Evolutionary conservation across 2,797 vertebrate genomes (phyloP), one percentile per base, ranked within the genome.

Genomic region (Pogonophryne albipinna): DNA sequence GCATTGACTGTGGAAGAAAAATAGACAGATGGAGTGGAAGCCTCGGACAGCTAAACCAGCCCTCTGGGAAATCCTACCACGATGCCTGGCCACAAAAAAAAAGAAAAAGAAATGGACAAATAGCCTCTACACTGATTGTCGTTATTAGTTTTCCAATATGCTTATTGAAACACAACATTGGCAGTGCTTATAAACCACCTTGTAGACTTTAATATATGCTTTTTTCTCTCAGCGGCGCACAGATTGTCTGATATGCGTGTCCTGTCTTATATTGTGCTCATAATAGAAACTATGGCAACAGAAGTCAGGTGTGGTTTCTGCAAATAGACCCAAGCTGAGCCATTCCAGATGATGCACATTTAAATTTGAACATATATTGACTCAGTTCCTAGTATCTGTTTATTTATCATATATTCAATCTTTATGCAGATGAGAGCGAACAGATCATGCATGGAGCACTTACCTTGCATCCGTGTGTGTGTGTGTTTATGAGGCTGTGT

Each of bases 381-480:
- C 81, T 86, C 83, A 67, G 79, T 84, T 87, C 66, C 67, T 78
- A 17, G 80, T 87, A 78, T 88, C 87, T 78, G 66, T 89, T 89
- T 91, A 86, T 87, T 92, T 89, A 87, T 90, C 85, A 86, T 90
- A 85, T 71, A 90, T 91, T 90, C 90, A 92, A 90, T 93, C 86
- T 92, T 90, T 87, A 94, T 94, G 91, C 77, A 92, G 89, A 94
- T 92, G 84, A 91, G 86, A 70, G 70, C 15, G 78, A 90, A 85
- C 85, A 80, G 86, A 87, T 92, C 91, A 88, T 76, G 87, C 88
- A 88, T 78, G 78, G 79, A 81, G 80, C 73, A 81, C 79, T 78
- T 87, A 65, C 66, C 68, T 85, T 76, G 72, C 82, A 85, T 90
- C 47, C 57, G 68, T 34, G 38, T 50, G 52, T 67, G 61, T 75